Evolutionary conservation across 1,140 invertebrate genomes (phyloP).

Genomic region (Lordiphosa collinella): DNA sequence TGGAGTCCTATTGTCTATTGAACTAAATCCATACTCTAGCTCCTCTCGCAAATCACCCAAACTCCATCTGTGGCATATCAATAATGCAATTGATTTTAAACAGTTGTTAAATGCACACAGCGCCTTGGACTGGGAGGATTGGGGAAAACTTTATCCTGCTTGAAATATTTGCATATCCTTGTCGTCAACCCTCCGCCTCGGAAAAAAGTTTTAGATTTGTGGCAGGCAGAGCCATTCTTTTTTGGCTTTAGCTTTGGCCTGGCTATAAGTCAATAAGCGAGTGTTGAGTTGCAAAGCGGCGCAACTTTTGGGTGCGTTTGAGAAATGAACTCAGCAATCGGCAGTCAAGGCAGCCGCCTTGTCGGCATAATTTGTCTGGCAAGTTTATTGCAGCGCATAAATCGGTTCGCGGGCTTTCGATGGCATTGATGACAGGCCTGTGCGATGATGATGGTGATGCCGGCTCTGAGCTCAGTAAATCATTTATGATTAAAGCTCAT

Average conservation of each 20-base stretch:
- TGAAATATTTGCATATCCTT: conserved; percentile 63
- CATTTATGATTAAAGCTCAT: conserved; percentile 78
- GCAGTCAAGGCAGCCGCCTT: conserved; percentile 20
- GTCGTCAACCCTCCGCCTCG: conserved; percentile 7
- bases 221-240: conserved; percentile 11
- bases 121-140: conserved; percentile 38
- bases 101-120: conserved; percentile 62
- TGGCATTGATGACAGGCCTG: conserved; percentile 48
- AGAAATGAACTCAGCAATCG: conserved; percentile 60
- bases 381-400: conserved; percentile 71
- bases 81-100: conserved; percentile 73
- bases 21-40: background rate
- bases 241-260: conserved; percentile 14
- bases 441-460: background rate
- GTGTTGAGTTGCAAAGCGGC: conserved; percentile 67
- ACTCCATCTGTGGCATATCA: conserved; percentile 51
- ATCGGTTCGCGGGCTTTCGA: conserved; percentile 36
- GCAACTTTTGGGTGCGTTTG: conserved; percentile 43
- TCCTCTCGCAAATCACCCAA: conserved; percentile 5
- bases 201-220: conserved; percentile 38
- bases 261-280: conserved; percentile 70
- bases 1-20: too few species aligned
- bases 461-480: conserved; percentile 49
- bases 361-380: conserved; percentile 61
- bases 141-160: conserved; percentile 49